Evolutionary conservation across 1,140 invertebrate genomes (phyloP).

Genomic region (Archivesica marissinica): DNA sequence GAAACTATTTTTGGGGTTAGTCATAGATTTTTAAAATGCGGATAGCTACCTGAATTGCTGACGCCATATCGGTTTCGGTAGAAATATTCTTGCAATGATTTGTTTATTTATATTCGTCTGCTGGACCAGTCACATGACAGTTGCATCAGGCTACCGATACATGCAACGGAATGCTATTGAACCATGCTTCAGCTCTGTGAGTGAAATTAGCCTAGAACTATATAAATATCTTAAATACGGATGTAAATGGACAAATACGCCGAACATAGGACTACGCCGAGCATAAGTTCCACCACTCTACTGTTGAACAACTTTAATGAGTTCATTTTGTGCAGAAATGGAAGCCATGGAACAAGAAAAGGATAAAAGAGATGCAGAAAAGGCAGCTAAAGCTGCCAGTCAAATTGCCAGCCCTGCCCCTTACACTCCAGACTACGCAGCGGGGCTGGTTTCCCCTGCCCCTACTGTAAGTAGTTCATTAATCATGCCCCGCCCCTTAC

Average conservation of each 20-base stretch:
- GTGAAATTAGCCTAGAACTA: background rate
- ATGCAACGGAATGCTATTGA: background rate
- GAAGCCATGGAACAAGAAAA: slow-evolving; percentile 88
- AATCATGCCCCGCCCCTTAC: slow-evolving; percentile 85
- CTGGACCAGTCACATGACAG: no score
- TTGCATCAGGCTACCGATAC: background rate
- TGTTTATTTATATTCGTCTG: no score
- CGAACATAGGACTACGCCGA: background rate
- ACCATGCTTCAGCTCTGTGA: background rate
- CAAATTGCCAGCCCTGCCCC: slow-evolving; percentile 84
- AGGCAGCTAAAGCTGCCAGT: slow-evolving; percentile 82
- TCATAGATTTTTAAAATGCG: no score
- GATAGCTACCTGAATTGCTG: no score
- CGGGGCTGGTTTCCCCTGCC: slow-evolving; percentile 87
- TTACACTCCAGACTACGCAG: slow-evolving; percentile 91
- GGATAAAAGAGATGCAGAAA: slow-evolving; percentile 83
- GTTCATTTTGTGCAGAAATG: slow-evolving; percentile 86
- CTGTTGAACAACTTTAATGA: background rate
- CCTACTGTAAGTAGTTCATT: slow-evolving; percentile 80
- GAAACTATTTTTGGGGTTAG: no score
- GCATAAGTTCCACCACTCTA: background rate
- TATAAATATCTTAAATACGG: background rate
- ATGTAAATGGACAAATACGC: background rate
- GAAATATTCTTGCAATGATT: no score
- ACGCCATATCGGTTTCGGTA: no score